A percentile compares a stretch with the other conserved stretches of the same genome.
Evolutionary conservation across 1,140 invertebrate genomes (phyloP).

Genomic region (Bombus cullumanus): DNA sequence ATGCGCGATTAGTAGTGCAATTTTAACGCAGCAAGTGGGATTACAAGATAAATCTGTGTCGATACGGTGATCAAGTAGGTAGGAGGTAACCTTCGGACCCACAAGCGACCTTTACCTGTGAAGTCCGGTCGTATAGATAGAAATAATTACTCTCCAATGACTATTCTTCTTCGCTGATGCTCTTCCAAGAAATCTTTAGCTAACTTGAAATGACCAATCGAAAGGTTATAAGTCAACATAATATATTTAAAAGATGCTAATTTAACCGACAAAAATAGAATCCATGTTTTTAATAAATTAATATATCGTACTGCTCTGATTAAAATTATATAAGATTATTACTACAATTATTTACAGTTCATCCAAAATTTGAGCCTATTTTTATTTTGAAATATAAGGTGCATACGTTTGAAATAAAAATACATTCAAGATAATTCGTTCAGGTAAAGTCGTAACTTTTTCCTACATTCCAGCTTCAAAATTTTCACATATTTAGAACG

Average conservation of each 20-base stretch:
- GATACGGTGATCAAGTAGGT: slow-evolving; percentile 53
- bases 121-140: slow-evolving; percentile 56
- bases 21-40: slow-evolving; percentile 37
- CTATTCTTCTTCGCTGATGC: slow-evolving; percentile 52
- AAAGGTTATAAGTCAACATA: slow-evolving; percentile 58
- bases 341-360: neutral
- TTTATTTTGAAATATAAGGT: neutral
- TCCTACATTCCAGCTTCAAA: neutral
- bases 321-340: neutral
- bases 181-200: slow-evolving; percentile 63
- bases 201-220: slow-evolving; percentile 44
- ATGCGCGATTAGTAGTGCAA: slow-evolving; percentile 24
- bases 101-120: slow-evolving; percentile 71
- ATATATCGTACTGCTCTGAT: neutral
- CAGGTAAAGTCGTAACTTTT: neutral
- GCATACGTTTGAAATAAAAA: neutral
- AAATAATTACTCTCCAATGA: slow-evolving; percentile 65
- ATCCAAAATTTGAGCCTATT: neutral
- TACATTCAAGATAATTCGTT: neutral
- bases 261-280: neutral
- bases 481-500: too few relatives aligned
- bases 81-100: slow-evolving; percentile 72
- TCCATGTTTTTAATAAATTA: neutral
- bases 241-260: slow-evolving; percentile 6
- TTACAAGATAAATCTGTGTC: slow-evolving; percentile 59